Evolutionary conservation across 2,888 invertebrate genomes (phyloP).

Genomic region (Caenorhabditis sp.): DNA sequence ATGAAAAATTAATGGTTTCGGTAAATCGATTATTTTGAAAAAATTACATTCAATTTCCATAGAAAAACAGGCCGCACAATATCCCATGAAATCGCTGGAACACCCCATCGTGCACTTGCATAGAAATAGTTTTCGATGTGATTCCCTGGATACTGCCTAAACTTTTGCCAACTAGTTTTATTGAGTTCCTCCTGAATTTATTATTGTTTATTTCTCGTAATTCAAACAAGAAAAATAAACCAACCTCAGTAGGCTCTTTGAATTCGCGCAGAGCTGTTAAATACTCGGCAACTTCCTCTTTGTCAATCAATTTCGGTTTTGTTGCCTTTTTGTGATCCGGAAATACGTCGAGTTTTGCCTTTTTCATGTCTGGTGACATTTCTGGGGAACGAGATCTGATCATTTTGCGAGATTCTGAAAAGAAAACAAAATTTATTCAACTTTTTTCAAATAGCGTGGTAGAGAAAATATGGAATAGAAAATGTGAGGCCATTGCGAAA

Average conservation of each 20-base stretch:
- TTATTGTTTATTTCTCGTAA: too few species aligned
- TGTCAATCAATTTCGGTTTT: conserved; percentile 12
- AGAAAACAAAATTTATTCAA: background rate
- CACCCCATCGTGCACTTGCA: conserved; percentile 37
- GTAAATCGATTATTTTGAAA: background rate
- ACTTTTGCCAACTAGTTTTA: background rate
- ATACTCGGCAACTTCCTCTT: conserved; percentile 13
- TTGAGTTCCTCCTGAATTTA: conserved; percentile 27
- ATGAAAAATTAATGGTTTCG: background rate
- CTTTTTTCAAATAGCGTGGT: background rate
- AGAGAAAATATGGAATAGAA: background rate
- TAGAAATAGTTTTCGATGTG: conserved; percentile 36
- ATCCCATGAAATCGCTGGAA: conserved; percentile 36
- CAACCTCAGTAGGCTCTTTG: conserved; percentile 29
- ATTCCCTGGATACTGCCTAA: conserved; percentile 33
- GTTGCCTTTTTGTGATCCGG: conserved; percentile 5
- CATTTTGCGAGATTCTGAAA: conserved; percentile 8
- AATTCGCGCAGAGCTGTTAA: conserved; percentile 19
- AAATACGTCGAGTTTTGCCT: conserved; percentile 20
- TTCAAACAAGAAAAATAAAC: too few species aligned
- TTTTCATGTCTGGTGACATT: conserved; percentile 31
- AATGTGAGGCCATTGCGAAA: background rate
- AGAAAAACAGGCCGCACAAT: conserved; percentile 38
- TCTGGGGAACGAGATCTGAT: conserved; percentile 34
- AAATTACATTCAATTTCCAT: conserved; percentile 35